Base-by-base conservation (phyloP, 2,797 vertebrate genomes). In the Bradypodion ventrale region DNA sequence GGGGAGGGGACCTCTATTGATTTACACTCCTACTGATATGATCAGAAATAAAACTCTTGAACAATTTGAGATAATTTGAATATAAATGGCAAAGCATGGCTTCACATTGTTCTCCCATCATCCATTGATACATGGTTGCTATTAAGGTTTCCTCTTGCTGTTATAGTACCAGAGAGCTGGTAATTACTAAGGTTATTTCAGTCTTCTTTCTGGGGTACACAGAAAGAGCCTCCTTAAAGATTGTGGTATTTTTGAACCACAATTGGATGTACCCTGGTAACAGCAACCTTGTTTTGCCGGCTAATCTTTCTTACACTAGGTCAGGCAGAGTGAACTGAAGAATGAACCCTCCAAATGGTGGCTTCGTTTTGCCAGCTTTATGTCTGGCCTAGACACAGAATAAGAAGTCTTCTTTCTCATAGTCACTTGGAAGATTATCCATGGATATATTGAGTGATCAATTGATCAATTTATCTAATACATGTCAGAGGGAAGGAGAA, bases 121-220 rank as follows among this genome's bases (percentile, higher is more conserved):
- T n/a, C 23, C 21, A 75, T 44, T 80, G 59, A 66, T 1, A 40
- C 10, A 42, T 6, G 49, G 19, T 42, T 80, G 35, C 8, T 37
- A 42, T 46, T 69, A 65, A 68, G 29, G 60, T n/a, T 37, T 21
- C 35, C 44, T 52, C 21, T 65, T 35, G 76, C 46, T 21, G 40
- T 42, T 2, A 29, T 74, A n/a, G 37, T 23, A 46, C 56, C 40
- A 68, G n/a, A 25, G n/a, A 46, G 68, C 19, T 76, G 19, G 62
- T n/a, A 75, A 73, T 42, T 29, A 76, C 37, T 77, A 44, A 77
- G 27, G 44, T 60, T 60, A 69, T 70, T 76, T 76, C 68, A 46
- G 12, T 63, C 42, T 78, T 62, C 40, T 63, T n/a, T n/a, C n/a
- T n/a, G n/a, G n/a, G n/a, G n/a, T n/a, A n/a, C n/a, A n/a, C n/a